Conservation (phyloP, 1,140 invertebrate genomes). For the Aphelinus atriplicis region DNA sequence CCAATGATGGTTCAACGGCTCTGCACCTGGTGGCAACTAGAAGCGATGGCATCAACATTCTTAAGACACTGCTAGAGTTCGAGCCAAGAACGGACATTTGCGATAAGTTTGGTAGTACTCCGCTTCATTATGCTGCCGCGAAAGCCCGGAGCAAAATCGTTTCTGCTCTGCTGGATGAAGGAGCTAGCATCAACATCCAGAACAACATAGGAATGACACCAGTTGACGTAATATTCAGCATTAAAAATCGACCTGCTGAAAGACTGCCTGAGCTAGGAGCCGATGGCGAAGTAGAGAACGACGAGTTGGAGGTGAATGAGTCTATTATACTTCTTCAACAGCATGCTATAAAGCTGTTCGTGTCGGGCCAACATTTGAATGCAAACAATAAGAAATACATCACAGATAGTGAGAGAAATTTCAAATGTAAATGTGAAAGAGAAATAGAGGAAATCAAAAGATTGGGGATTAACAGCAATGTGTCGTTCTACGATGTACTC, state of each 20-base stretch:
- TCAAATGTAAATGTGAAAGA: not conserved
- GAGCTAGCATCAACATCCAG: constrained; percentile 1
- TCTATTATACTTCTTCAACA: not conserved
- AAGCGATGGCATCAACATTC: not conserved
- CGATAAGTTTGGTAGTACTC: not conserved
- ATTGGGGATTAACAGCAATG: constrained; percentile 2
- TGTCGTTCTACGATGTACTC: not conserved
- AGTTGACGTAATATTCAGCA: not conserved
- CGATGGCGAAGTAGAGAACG: no score
- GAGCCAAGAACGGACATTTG: not conserved
- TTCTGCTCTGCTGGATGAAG: not conserved
- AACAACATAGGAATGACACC: not conserved
- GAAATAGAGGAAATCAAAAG: not conserved
- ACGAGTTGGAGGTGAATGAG: not conserved
- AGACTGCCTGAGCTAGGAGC: not conserved
- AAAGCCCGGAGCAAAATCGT: not conserved
- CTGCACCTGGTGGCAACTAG: not conserved
- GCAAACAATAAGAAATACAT: not conserved
- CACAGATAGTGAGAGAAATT: not conserved
- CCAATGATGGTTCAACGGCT: not conserved
- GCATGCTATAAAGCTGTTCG: not conserved
- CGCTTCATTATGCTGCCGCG: not conserved
- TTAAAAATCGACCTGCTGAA: not conserved
- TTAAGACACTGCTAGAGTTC: not conserved
- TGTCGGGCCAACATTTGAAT: not conserved